Conservation (phyloP, 1,140 invertebrate species). For the Drosophila leontia region DNA sequence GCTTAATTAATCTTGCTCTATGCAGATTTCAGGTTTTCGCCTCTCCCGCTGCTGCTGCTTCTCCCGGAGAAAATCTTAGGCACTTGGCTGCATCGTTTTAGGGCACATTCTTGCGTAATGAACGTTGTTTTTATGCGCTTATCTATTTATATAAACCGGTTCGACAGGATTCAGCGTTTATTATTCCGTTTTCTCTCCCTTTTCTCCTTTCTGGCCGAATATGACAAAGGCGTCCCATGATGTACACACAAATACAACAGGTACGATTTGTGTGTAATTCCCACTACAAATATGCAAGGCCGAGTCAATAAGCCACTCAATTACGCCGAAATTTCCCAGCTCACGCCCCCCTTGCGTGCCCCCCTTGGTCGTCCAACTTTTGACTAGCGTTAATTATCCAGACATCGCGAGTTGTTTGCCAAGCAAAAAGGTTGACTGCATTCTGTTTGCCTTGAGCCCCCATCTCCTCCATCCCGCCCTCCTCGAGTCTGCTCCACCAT, state of each 20-base stretch:
- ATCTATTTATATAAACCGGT: constrained; percentile 78
- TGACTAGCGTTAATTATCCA: constrained; percentile 70
- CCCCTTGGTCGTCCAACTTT: constrained; percentile 11
- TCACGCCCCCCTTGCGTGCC: not conserved
- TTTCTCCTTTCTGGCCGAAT: constrained; percentile 41
- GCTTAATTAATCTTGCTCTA: constrained; percentile 76
- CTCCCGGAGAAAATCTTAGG: constrained; percentile 38
- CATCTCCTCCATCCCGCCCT: not conserved
- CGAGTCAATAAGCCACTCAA: constrained; percentile 74
- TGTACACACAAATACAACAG: constrained; percentile 30
- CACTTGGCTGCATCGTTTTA: constrained; percentile 79
- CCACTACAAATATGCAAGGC: constrained; percentile 31
- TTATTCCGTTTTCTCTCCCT: constrained; percentile 27
- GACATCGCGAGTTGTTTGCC: constrained; percentile 57
- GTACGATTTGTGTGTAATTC: constrained; percentile 30
- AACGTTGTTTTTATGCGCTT: constrained; percentile 59
- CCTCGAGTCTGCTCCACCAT: not conserved
- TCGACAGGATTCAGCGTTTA: constrained; percentile 62
- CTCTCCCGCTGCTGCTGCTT: constrained; percentile 7
- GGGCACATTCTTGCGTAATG: constrained; percentile 83
- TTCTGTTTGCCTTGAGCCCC: constrained; percentile 65
- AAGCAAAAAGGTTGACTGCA: constrained; percentile 75
- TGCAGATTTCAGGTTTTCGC: constrained; percentile 78
- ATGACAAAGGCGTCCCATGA: constrained; percentile 32
- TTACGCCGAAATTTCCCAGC: constrained; percentile 76